Base-by-base conservation (phyloP, 2,888 invertebrate species). In the Mesoligia furuncula region DNA sequence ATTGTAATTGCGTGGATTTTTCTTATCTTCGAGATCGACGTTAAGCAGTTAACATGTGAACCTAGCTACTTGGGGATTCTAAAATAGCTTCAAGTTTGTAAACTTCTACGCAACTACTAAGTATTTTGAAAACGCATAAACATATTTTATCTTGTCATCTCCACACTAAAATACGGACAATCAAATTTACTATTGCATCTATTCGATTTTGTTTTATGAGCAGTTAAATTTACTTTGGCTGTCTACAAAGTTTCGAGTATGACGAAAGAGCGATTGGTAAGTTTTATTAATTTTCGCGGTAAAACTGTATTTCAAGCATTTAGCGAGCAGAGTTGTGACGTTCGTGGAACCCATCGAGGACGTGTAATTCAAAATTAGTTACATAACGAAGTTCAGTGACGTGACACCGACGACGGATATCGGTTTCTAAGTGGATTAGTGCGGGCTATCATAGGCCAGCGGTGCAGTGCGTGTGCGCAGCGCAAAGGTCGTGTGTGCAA, bases 371-470 rank as follows among this genome's bases (percentile, higher is more conserved):
- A 83, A 83, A 74, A 84, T 86, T 79, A 71, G 74, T 86, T 87
- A 87, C 79, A 79, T 85, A 86, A 84, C 77, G 82, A 89, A 90
- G 90, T 89, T 89, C 88, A 91, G 90, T 91, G 90, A 91, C 90
- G 92, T 89, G 90, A 91, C 89, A 88, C 85, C 81, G 83, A 74
- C 62, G 75, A 74, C 65, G 77, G 36, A 88, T 91, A 90, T 91
- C 90, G 85, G 89, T 91, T 91, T 90, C 89, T 92, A 92, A 92
- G 91, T 92, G 93, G 92, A 94, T 92, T 92, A 93, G 91, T 91
- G 90, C 88, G 89, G 92, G 93, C 93, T 95, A 95, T 95, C 95
- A 87, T 81, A 87, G 90, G 91, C 85, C 88, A 91, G 86, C 87
- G 82, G 74, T 83, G 87, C 88, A 84, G 82, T 91, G 92, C 91